A percentile compares a stretch with the other conserved stretches of the same genome.
These are phyloP conservation scores for Globicephala melas DNA, from an alignment of 2,113 vertebrate genomes.

Conservation along the genomic window DNA sequence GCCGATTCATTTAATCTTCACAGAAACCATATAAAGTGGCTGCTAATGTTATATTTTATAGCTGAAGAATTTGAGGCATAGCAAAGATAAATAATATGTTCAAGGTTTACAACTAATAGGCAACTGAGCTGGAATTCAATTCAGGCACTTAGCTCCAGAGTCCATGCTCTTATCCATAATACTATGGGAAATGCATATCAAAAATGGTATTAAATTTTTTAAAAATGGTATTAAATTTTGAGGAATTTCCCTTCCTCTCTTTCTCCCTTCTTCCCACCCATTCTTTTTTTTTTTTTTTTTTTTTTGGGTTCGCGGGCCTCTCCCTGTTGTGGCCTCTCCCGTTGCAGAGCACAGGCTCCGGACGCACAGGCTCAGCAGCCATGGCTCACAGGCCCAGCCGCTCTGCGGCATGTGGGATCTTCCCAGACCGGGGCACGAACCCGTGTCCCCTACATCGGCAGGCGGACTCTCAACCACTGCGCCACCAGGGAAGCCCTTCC, in stretches of 20 bases:
- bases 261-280: neutral
- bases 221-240: neutral
- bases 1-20: neutral
- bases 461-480: no score
- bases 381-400: no score
- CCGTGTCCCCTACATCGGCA: no score
- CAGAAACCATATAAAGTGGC: neutral
- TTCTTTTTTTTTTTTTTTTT: neutral
- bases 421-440: no score
- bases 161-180: neutral
- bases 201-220: neutral
- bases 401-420: no score
- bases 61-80: neutral
- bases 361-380: no score
- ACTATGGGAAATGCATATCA: neutral
- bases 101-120: neutral
- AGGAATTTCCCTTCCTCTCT: neutral
- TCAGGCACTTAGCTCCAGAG: neutral
- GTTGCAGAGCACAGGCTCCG: no score
- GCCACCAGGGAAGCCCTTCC: no score
- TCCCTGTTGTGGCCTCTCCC: no score
- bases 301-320: no score
- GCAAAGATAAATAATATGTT: neutral
- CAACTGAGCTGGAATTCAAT: neutral
- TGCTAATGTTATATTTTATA: neutral